Conservation (phyloP, 2,888 invertebrate genomes). For the Tenodera sinensis region DNA sequence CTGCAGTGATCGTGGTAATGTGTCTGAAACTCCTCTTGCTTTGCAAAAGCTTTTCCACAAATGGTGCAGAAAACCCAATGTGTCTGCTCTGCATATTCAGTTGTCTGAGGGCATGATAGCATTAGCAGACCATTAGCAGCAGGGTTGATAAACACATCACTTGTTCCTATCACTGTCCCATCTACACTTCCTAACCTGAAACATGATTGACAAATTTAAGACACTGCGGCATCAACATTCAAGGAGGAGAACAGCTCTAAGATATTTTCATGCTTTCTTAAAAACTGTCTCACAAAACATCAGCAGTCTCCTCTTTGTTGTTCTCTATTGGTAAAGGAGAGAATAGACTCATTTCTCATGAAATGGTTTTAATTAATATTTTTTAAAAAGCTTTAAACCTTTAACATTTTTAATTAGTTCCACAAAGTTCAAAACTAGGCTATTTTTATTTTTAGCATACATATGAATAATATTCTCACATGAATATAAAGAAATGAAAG, state of each 20-base stretch:
- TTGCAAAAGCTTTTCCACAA: constrained; percentile 44
- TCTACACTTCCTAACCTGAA: constrained; percentile 6
- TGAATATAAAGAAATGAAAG: too few relatives aligned
- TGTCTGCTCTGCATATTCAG: constrained; percentile 24
- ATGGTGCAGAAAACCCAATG: constrained; percentile 43
- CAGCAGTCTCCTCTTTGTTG: too few relatives aligned
- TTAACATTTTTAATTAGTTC: too few relatives aligned
- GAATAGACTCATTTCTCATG: too few relatives aligned
- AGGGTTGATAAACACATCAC: constrained; percentile 19
- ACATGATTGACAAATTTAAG: not conserved
- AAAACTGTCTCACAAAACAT: too few relatives aligned
- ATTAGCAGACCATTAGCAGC: constrained; percentile 30
- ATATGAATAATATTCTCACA: too few relatives aligned
- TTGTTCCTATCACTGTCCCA: not conserved
- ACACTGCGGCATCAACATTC: not conserved
- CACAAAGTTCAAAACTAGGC: too few relatives aligned
- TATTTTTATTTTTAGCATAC: too few relatives aligned
- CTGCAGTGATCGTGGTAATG: constrained; percentile 46
- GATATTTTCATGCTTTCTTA: too few relatives aligned
- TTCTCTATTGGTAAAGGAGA: too few relatives aligned
- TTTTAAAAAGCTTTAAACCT: too few relatives aligned
- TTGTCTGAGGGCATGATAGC: constrained; percentile 26
- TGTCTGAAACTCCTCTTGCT: constrained; percentile 42
- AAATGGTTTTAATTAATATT: too few relatives aligned
- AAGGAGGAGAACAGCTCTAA: not conserved